Evolutionary conservation across 1,140 invertebrate genomes (phyloP), one percentile per base, ranked within the genome.

Genomic region (Venustaconcha ellipsiformis): DNA sequence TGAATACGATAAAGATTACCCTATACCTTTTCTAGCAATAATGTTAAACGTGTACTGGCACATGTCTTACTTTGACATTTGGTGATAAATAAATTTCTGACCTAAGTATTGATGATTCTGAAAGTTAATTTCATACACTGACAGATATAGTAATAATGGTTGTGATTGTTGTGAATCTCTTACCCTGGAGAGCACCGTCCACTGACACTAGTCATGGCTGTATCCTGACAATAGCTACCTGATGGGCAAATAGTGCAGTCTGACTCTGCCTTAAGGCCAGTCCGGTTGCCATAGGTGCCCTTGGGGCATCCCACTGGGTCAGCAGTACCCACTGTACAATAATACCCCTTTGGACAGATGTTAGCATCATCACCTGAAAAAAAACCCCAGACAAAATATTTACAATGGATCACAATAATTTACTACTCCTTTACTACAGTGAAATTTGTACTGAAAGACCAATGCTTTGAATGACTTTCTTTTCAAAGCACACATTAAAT

Each of bases 161-260:
- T 48, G 37, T 48, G 4, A 48, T 48, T 48, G 37, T 48, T 48
- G 37, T 48, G 37, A 55, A 26, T 6, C 14, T 73, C 83, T 78
- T 78, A 89, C 87, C 87, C 88, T 74, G 77, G 79, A 48, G 75
- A 66, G 76, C 88, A 89, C 3, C 74, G 82, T 15, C 85, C 88
- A 76, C 76, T 80, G 18, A 84, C 70, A 30, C 73, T 57, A n/a
- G 70, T 77, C 78, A 87, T 79, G 14, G 79, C 83, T 26, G 78
- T 76, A 23, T 78, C 62, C 37, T 80, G 78, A 80, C 87, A 88
- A 75, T 82, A 85, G 13, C 65, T 65, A 12, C 87, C 87, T 55
- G 85, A 82, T 3, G 84, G 78, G 78, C 87, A 88, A 55, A 75
- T 74, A 8, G 76, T 76, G 73, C 87, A 88, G 48, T 87, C 83